A percentile compares a stretch with the other conserved stretches of the same genome.
Conservation (phyloP, 2,888 invertebrate species). For the Schizotus pectinicornis region DNA sequence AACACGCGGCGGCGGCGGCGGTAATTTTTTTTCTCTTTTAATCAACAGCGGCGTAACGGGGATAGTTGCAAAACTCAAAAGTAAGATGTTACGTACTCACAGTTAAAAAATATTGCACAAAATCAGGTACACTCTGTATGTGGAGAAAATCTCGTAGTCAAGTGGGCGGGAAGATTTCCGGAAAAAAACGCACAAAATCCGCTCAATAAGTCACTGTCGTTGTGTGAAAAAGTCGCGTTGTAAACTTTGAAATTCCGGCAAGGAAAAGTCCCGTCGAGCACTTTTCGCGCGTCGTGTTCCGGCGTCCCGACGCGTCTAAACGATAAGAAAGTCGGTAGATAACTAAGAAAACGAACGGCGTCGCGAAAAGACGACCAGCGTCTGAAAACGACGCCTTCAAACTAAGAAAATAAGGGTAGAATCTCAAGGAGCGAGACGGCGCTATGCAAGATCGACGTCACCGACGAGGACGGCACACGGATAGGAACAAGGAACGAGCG, state of each 20-base stretch:
- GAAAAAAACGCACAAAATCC: no score
- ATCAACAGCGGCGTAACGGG: no score
- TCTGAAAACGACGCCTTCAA: constrained; percentile 58
- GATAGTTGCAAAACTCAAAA: background rate
- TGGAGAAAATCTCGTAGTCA: no score
- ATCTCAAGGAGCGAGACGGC: constrained; percentile 44
- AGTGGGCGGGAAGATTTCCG: no score
- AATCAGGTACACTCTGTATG: constrained; percentile 3
- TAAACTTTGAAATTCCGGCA: background rate
- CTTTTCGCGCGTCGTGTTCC: constrained; percentile 13
- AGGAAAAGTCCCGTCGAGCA: constrained; percentile 3
- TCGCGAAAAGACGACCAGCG: constrained; percentile 59
- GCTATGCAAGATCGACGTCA: constrained; percentile 52
- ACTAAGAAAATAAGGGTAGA: constrained; percentile 58
- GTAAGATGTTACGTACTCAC: constrained; percentile 10
- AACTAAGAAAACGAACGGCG: constrained; percentile 60
- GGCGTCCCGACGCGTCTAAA: constrained; percentile 56
- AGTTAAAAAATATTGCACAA: constrained; percentile 19
- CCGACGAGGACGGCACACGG: constrained; percentile 43
- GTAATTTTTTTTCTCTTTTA: no score
- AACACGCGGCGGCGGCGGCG: no score
- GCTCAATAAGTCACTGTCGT: no score
- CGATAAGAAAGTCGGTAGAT: constrained; percentile 59
- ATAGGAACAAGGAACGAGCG: constrained; percentile 44
- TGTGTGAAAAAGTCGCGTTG: background rate